Base-by-base conservation (phyloP, 1,140 invertebrate species). In the Asbolus verrucosus region DNA sequence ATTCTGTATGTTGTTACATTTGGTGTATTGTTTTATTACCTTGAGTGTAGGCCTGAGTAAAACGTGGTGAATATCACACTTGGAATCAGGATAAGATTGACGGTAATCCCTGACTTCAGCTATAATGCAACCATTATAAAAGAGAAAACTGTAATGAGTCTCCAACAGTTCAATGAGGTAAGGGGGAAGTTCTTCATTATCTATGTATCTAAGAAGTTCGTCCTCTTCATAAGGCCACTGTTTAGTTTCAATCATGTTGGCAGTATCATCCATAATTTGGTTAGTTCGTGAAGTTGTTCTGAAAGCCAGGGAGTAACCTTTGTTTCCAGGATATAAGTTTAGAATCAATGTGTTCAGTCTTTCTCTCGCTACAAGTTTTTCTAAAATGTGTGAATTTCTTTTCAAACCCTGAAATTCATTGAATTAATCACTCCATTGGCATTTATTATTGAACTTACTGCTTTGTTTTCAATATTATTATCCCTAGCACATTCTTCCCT, bases 71-170 rank as follows among this genome's bases (percentile, higher is more conserved):
- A 89, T 88, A 84, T 91, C 90, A 83, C 89, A 90, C 81, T 87
- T 90, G 73, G 81, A 84, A 76, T 87, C 85, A 72, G 88, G 88
- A 82, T 89, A 90, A 69, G 88, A 86, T 81, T 93, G 90, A 73
- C 94, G 86, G 80, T 93, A 94, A 83, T 97, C 94, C 77, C 94
- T 86, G 70, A 98, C 88, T 87, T 97, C 93, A 71, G 91, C 91
- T 77, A 97, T 92, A 41, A 97, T 92, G 84, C 94, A 96, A 19
- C 95, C 95, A 73, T 90, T 92, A 79, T 97, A 95, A 83, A 95
- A 97, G 14, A 97, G 85, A 80, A 90, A 89, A 14, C 90, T 89
- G 73, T 92, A 89, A 75, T 90, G 89, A 62, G 89, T 86, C 78
- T 94, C 93, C 39, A 97, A 81, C 63, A 96, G 82, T 81, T 97